phyloP scores from a whole-genome alignment of 2,113 vertebrate species.

The Hydropotes inermis region DNA sequence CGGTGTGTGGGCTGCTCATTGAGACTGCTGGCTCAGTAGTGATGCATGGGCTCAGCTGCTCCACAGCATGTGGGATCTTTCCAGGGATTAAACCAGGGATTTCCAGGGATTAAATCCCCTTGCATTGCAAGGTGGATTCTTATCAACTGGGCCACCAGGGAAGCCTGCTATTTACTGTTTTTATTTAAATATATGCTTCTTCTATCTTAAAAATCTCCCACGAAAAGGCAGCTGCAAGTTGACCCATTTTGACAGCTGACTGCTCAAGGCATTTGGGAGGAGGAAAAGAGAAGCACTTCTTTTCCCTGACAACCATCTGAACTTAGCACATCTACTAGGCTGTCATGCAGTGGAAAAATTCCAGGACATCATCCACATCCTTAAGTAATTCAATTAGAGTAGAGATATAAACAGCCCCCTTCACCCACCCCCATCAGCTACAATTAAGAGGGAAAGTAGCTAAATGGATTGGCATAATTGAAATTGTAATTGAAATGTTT shows the following conservation, averaged over 20 bases:
- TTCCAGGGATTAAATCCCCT: background rate
- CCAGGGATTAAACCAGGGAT: background rate
- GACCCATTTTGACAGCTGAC: background rate
- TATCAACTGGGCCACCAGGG: background rate
- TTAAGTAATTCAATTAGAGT: constrained; percentile 45
- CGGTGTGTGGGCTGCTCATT: background rate
- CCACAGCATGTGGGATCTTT: background rate
- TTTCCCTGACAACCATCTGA: fast-evolving
- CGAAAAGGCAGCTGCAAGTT: background rate
- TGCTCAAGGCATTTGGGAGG: background rate
- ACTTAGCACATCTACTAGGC: fast-evolving
- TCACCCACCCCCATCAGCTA: constrained; percentile 64
- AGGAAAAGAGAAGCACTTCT: background rate
- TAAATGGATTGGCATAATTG: constrained; percentile 72
- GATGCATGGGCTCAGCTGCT: background rate
- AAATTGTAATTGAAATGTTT: constrained; percentile 56
- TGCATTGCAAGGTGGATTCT: background rate
- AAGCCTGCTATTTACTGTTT: background rate
- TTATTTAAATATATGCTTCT: background rate
- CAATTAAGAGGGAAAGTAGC: constrained; percentile 69
- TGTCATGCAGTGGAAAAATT: background rate
- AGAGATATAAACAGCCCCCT: constrained; percentile 64
- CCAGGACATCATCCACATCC: constrained; percentile 57
- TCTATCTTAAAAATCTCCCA: background rate
- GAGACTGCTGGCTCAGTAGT: background rate